Percentiles rank a stretch among this genome's conserved stretches.
phyloP scores from a whole-genome alignment of 2,113 vertebrate genomes.

The Neoarius graeffei region DNA sequence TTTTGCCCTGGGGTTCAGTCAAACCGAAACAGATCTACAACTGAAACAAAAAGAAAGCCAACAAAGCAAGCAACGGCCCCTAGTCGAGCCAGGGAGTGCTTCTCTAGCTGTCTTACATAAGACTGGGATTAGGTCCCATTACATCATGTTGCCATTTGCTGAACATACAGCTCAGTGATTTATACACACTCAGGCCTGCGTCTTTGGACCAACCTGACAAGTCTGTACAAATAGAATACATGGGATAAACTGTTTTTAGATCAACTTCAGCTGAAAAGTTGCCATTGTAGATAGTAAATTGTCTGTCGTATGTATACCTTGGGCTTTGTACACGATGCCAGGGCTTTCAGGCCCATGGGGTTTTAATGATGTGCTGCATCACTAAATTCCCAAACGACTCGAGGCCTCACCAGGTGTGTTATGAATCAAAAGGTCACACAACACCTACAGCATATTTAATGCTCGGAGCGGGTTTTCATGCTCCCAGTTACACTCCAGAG shows the following conservation, averaged over 20 bases:
- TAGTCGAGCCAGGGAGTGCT: neutral
- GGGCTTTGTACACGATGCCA: neutral
- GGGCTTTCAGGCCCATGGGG: neutral
- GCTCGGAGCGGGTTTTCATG: neutral
- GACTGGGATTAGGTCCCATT: slow-evolving; percentile 11
- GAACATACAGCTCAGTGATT: slow-evolving; percentile 20
- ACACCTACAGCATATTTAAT: slow-evolving; percentile 15
- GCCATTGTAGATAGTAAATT: neutral
- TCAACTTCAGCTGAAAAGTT: neutral
- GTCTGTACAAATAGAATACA: slow-evolving; percentile 4
- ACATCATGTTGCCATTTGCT: slow-evolving; percentile 26
- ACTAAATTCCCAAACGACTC: neutral
- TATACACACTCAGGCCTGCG: neutral
- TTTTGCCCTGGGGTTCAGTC: neutral
- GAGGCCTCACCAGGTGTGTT: neutral
- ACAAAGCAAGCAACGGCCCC: slow-evolving; percentile 10
- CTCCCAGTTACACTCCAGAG: neutral
- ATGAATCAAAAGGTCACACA: slow-evolving; percentile 12
- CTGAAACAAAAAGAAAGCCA: neutral
- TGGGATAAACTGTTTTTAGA: slow-evolving; percentile 2
- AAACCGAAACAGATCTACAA: neutral
- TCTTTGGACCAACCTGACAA: slow-evolving; percentile 2
- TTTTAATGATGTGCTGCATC: slow-evolving; percentile 23
- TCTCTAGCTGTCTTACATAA: slow-evolving; percentile 25
- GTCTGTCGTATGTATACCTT: neutral